Conservation (phyloP, 2,888 invertebrate genomes). For the Siphlonurus alternatus region DNA sequence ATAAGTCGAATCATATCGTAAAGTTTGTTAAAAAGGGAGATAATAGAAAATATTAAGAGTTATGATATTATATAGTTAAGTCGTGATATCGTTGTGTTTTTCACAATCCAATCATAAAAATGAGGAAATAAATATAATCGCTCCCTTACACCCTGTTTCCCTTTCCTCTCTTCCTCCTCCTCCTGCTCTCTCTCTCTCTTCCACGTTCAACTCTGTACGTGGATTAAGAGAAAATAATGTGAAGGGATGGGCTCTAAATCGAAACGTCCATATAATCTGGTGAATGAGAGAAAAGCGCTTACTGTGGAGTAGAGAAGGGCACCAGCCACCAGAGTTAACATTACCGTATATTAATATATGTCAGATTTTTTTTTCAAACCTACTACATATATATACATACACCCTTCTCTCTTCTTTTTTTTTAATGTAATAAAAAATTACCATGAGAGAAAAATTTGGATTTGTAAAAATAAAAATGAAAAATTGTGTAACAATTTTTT, state of each 20-base stretch:
- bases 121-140: neutral
- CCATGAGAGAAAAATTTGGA: neutral
- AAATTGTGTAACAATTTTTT: neutral
- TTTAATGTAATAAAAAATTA: conserved; percentile 2
- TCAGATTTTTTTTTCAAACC: too few species aligned
- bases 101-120: neutral
- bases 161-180: too few species aligned
- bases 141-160: neutral
- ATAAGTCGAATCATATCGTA: too few species aligned
- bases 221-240: neutral
- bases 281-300: neutral
- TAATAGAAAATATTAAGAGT: neutral
- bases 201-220: neutral
- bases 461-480: neutral
- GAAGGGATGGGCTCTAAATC: neutral
- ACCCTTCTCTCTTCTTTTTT: neutral
- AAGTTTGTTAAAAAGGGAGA: too few species aligned
- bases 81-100: neutral
- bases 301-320: neutral
- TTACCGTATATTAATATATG: conserved; percentile 1
- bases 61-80: neutral
- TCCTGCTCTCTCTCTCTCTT: too few species aligned
- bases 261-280: neutral
- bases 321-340: neutral
- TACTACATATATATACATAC: too few species aligned